Evolutionary conservation across 2,113 vertebrate species (phyloP).

Genomic region (Odocoileus hemionus): DNA sequence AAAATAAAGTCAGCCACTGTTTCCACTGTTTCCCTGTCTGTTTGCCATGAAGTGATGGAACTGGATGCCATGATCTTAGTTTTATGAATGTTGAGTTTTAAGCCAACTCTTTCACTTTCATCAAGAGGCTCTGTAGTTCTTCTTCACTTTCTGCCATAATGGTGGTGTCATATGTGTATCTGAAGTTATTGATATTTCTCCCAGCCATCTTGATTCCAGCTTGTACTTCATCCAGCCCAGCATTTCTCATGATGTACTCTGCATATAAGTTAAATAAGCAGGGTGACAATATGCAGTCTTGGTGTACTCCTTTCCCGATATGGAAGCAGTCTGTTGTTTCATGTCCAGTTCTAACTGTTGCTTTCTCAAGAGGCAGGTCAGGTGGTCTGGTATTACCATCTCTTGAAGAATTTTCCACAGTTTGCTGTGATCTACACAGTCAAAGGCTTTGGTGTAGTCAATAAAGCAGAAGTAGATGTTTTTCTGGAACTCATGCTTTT

Average conservation of each 20-base stretch:
- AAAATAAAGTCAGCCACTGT: not conserved
- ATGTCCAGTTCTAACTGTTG: not conserved
- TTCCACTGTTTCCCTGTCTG: not conserved
- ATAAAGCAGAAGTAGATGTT: not conserved
- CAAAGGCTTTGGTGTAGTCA: not conserved
- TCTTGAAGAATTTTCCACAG: not conserved
- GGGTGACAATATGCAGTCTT: not conserved
- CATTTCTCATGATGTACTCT: not conserved
- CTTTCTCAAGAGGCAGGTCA: not conserved
- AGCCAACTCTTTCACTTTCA: not conserved
- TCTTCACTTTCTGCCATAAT: not conserved
- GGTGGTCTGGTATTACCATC: not conserved
- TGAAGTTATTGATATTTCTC: not conserved
- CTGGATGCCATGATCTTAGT: not conserved
- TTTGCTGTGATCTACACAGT: not conserved
- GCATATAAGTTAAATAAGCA: not conserved
- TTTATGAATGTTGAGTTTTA: not conserved
- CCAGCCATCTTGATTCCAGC: not conserved
- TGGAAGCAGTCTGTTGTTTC: not conserved
- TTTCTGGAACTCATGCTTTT: not conserved
- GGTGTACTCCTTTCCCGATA: not conserved
- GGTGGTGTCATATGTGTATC: not conserved
- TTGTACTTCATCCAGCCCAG: not conserved
- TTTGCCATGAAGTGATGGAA: not conserved
- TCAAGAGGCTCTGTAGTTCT: not conserved